Percentiles rank a stretch among this genome's conserved stretches.
Conservation (phyloP, 2,797 vertebrate species). For the Cephalopachus bancanus region DNA sequence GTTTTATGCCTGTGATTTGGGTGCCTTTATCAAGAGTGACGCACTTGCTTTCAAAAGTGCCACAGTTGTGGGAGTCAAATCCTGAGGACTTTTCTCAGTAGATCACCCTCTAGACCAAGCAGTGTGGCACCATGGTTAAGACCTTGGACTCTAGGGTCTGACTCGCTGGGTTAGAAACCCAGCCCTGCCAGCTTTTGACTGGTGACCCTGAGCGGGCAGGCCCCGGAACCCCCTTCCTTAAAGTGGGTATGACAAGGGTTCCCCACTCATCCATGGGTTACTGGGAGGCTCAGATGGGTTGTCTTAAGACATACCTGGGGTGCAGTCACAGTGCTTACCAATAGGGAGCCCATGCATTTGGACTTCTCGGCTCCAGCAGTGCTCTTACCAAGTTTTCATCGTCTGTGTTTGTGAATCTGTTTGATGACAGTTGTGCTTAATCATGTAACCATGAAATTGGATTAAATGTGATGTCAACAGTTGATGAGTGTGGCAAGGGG, state of each 20-base stretch:
- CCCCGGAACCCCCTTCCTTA: not conserved
- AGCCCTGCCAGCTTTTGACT: not conserved
- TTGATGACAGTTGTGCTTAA: conserved; percentile 68
- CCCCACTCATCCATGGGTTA: not conserved
- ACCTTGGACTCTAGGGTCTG: not conserved
- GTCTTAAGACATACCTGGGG: not conserved
- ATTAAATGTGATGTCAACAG: conserved; percentile 70
- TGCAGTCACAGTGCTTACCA: not conserved
- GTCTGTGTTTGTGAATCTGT: conserved; percentile 69
- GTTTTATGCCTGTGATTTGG: not conserved
- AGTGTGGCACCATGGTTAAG: not conserved
- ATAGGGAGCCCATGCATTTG: not conserved
- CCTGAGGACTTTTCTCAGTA: not conserved
- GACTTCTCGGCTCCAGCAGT: not conserved
- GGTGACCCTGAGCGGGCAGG: not conserved
- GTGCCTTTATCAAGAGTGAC: not conserved
- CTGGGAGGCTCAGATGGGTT: not conserved
- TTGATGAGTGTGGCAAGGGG: conserved; percentile 67
- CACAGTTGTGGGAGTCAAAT: not conserved
- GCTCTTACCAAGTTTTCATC: conserved; percentile 35
- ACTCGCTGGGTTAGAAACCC: not conserved
- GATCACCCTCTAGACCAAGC: not conserved
- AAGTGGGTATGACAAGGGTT: not conserved
- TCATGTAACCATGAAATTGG: conserved; percentile 72
- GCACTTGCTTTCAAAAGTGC: not conserved